A percentile compares a stretch with the other conserved stretches of the same genome.
phyloP scores from a whole-genome alignment of 2,797 vertebrate genomes.

The Gadopsis marmoratus region DNA sequence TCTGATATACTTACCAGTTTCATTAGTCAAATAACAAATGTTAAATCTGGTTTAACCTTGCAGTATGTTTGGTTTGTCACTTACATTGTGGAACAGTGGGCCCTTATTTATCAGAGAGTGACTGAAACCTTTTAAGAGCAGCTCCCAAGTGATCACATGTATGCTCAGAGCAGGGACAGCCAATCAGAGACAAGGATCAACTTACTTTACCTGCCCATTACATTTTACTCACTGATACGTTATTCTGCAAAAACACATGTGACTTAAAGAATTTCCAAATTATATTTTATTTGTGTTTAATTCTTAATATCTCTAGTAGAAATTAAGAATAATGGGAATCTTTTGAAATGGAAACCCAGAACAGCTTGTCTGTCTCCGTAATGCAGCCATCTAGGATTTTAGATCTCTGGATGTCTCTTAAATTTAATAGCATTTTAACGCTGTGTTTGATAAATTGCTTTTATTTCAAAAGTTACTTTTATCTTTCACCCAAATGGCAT shows the following conservation, averaged over 20 bases:
- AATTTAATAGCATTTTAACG: not conserved
- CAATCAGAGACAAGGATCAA: constrained; percentile 14
- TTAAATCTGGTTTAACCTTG: constrained; percentile 12
- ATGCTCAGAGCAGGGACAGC: constrained; percentile 8
- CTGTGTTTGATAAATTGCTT: not conserved
- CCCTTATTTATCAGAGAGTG: not conserved
- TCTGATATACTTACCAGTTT: not conserved
- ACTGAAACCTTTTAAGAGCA: not conserved
- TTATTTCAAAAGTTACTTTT: constrained; percentile 5
- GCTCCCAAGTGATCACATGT: not conserved
- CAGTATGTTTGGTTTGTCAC: not conserved
- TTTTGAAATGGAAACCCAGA: too few species aligned
- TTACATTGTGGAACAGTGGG: not conserved
- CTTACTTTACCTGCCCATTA: not conserved
- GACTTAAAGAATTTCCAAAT: not conserved
- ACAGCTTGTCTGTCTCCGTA: not conserved
- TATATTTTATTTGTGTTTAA: not conserved
- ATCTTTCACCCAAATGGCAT: constrained; percentile 6
- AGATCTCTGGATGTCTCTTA: not conserved
- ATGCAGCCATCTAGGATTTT: not conserved
- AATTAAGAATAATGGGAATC: not conserved
- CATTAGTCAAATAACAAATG: not conserved
- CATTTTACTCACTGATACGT: not conserved
- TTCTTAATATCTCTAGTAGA: not conserved
- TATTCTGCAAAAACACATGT: not conserved